A percentile compares a stretch with the other conserved stretches of the same genome.
Evolutionary conservation across 2,113 vertebrate genomes (phyloP).

Genomic region (Thalassoma bifasciatum): DNA sequence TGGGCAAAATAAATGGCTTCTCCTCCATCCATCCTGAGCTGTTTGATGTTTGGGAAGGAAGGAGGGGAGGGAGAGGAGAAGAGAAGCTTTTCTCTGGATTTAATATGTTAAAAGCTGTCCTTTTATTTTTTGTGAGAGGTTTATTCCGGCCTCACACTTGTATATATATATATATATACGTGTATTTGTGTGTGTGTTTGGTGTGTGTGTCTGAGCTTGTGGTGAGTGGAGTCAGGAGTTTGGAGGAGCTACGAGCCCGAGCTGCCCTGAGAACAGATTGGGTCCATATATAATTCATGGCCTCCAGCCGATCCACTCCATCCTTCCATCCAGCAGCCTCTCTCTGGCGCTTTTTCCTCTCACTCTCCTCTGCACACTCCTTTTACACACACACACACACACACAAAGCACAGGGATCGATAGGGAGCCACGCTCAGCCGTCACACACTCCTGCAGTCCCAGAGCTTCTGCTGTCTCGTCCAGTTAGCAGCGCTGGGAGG

Average conservation of each 20-base stretch:
- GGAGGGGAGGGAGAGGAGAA: conserved; percentile 51
- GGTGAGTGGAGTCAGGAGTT: conserved; percentile 76
- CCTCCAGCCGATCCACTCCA: conserved; percentile 78
- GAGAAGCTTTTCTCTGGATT: conserved; percentile 80
- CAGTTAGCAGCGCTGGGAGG: conserved; percentile 71
- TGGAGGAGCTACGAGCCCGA: conserved; percentile 63
- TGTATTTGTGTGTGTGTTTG: conserved; percentile 1
- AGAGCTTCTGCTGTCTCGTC: conserved; percentile 68
- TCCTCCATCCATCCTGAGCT: conserved; percentile 72
- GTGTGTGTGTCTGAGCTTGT: conserved; percentile 13
- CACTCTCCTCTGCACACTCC: conserved; percentile 39
- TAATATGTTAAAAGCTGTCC: conserved; percentile 84
- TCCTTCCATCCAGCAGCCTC: conserved; percentile 72
- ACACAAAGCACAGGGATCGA: conserved; percentile 59
- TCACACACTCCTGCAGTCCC: conserved; percentile 58
- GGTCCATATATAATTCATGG: conserved; percentile 88
- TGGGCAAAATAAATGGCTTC: conserved; percentile 82
- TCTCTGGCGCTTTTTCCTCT: conserved; percentile 46
- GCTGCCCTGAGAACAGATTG: conserved; percentile 82
- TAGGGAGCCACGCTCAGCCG: conserved; percentile 58
- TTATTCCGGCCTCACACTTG: conserved; percentile 60
- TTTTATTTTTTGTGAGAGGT: conserved; percentile 71
- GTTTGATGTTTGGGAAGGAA: conserved; percentile 80
- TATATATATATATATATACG: background rate
- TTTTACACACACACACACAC: conserved; percentile 24